Evolutionary conservation across 2,888 invertebrate species (phyloP), one percentile per base, ranked within the genome.

Genomic region (Chloroclystis v-ata): DNA sequence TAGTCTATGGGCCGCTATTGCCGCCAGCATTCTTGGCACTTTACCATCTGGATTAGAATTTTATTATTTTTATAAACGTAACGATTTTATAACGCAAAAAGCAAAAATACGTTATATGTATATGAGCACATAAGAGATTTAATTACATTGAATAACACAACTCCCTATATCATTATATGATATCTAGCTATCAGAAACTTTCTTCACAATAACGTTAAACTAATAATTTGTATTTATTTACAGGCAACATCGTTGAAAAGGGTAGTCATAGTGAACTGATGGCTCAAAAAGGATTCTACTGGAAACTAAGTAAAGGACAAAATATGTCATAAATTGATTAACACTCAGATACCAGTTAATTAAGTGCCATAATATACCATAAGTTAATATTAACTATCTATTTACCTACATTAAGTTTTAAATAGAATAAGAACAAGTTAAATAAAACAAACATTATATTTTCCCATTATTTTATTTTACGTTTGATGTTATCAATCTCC

Each of bases 261-360:
- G 95, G 95, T 28, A 91, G 91, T 1, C 95, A 95, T 61, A 82
- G 90, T 1, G 91, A 94, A 59, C 82, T 95, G 9, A 87, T 94
- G 72, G 82, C 78, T 26, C 75, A 83, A 44, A 88, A 90, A 59
- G 92, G 92, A 1, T 78, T 90, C 28, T 95, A 95, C 72, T 91
- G 90, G 76, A 87, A 88, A 39, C 88, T 94, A 69, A 90, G 91
- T 65, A 88, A 72, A 63, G 82, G 81, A 29, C 85, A 85, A 49
- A 72, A 78, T 13, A 25, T 60, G 49, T 35, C 48, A 4, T 56
- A 43, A 50, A 8, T n/a, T 4, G 6, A 35, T n/a, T n/a, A 3
- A 33, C 9, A 6, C 5, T 2, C 2, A n/a, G n/a, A 33, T 14
- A 16, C 6, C 7, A 35, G 20, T n/a, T 10, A 16, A 30, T 30